phyloP scores from a whole-genome alignment of 2,113 vertebrate genomes.

The Aptenodytes patagonicus region DNA sequence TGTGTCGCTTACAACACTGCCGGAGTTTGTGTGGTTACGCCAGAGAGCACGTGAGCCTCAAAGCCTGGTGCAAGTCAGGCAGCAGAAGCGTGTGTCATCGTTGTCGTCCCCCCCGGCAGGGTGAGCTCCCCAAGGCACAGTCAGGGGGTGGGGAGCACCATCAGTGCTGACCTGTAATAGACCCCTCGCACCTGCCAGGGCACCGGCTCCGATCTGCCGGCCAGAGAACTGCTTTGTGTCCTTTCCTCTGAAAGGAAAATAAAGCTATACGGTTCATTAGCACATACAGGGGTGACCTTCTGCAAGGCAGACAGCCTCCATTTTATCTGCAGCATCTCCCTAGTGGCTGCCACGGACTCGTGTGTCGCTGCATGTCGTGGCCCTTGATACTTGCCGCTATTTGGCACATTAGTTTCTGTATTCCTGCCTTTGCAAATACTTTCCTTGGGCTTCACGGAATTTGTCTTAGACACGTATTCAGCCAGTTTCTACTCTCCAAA shows the following conservation, averaged over 20 bases:
- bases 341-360: background rate
- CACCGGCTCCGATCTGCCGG: background rate
- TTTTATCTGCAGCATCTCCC: background rate
- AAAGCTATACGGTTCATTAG: background rate
- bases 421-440: background rate
- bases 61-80: fast-evolving
- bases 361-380: background rate
- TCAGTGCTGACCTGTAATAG: background rate
- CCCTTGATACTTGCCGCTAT: background rate
- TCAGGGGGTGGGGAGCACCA: background rate
- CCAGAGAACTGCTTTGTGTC: background rate
- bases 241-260: background rate
- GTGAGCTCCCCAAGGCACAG: background rate
- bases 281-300: background rate
- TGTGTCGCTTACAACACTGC: background rate
- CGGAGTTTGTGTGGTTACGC: background rate
- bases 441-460: background rate
- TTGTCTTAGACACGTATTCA: background rate
- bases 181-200: background rate
- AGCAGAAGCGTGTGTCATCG: background rate
- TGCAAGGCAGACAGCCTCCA: background rate
- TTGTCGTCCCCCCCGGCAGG: background rate
- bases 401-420: background rate
- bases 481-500: background rate
- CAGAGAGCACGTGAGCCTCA: background rate